Evolutionary conservation across 92 coral and sea anemone species (phyloP).

Genomic region (Palythoa caribaeorum): DNA sequence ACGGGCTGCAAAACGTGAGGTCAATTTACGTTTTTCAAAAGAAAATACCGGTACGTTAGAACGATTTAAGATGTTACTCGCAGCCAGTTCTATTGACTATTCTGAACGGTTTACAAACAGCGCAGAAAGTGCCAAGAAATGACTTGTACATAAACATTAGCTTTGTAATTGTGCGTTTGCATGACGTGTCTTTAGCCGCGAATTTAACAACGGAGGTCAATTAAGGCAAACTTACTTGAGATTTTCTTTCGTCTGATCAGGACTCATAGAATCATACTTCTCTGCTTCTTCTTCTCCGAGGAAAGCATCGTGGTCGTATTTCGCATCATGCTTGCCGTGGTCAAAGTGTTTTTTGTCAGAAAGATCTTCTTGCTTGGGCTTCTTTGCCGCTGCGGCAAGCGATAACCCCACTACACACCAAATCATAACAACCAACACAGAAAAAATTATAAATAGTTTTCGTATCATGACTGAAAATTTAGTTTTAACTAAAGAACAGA

Average conservation of each 20-base stretch:
- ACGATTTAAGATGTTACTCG: no score
- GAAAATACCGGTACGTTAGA: no score
- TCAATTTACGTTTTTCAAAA: no score
- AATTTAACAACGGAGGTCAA: not conserved
- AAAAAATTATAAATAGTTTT: constrained; percentile 7
- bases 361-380: constrained; percentile 31
- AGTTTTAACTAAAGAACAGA: not conserved
- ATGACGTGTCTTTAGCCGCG: constrained; percentile 19
- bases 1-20: no score
- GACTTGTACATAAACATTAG: not conserved
- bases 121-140: not conserved
- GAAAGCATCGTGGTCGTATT: constrained; percentile 85
- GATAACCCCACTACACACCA: not conserved
- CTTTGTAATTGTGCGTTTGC: not conserved
- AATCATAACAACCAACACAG: not conserved
- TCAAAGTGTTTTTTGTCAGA: constrained; percentile 62
- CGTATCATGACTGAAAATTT: constrained; percentile 19
- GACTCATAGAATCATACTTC: constrained; percentile 54
- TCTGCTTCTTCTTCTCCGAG: constrained; percentile 77
- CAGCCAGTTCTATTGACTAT: no score
- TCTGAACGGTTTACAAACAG: not conserved
- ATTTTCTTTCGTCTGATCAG: constrained; percentile 57
- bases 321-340: constrained; percentile 54
- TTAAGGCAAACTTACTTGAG: constrained; percentile 64
- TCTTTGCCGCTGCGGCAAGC: constrained; percentile 26